Base-by-base conservation (phyloP, 1,140 invertebrate genomes). In the Dinothrombium tinctorium region DNA sequence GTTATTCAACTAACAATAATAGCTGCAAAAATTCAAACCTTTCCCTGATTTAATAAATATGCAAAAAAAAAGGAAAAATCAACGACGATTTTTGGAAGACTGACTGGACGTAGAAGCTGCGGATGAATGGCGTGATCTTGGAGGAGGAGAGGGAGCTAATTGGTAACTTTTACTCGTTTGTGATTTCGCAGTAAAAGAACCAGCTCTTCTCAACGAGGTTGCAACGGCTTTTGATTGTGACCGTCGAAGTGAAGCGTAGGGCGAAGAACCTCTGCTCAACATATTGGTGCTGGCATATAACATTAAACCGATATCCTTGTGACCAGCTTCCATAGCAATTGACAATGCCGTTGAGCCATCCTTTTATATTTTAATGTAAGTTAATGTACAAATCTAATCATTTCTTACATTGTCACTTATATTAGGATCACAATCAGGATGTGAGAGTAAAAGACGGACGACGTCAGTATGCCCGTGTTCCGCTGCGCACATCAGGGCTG, bases 401-500 rank as follows among this genome's bases (percentile, higher is more conserved):
- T 42, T 31, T 62, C 67, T 63, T 63, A 80, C 76, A 53, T 82
- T 73, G 64, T 92, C 86, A 28, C 69, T 66, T 40, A 90, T 66
- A 19, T 68, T 67, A 2, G 79, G 70, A 64, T 92, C 79, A 59
- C 79, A 82, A 45, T 83, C 77, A 1, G 76, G 66, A 46, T 80
- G 72, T 37, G 69, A 66, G 20, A 92, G 59, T 14, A 92, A 63
- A 40, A 76, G 61, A 52, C 75, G 73, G 6, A 86, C 79, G 47
- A 90, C 76, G 39, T 84, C 78, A 7, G 72, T 68, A 49, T 86
- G 76, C 2, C 84, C 84, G 56, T 92, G 84, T 55, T 92, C 86
- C 19, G 80, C 77, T 11, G 83, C 84, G 59, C 83, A 90, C 84
- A 92, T 92, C 24, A 92, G 59, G 4, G 84, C 81, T 1, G 84